Percentiles rank a stretch among this genome's conserved stretches.
Evolutionary conservation across 2,888 invertebrate genomes (phyloP).

Genomic region (Drosophila infuscata): DNA sequence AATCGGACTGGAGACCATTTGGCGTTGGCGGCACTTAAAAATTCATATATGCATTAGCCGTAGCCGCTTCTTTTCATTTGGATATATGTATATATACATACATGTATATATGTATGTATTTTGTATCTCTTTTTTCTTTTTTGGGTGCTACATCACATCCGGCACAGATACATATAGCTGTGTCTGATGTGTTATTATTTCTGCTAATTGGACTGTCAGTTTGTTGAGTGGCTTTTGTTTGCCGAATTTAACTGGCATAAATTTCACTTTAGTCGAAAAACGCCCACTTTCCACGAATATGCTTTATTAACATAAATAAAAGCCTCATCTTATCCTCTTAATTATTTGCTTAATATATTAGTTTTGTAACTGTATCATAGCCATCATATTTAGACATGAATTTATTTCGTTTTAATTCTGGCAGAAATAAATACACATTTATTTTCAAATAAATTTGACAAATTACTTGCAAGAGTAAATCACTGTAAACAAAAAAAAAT

Average conservation of each 20-base stretch:
- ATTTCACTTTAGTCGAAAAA: constrained; percentile 74
- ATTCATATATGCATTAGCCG: constrained; percentile 58
- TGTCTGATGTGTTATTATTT: constrained; percentile 59
- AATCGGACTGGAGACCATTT: constrained; percentile 38
- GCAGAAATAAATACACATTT: not conserved
- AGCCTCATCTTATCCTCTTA: constrained; percentile 3
- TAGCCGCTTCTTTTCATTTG: constrained; percentile 29
- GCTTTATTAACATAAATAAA: constrained; percentile 30
- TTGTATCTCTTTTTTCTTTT: constrained; percentile 33
- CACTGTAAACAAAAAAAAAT: too few species aligned
- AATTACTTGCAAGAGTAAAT: not conserved
- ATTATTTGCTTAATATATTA: constrained; percentile 22
- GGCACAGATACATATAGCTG: constrained; percentile 52
- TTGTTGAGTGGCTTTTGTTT: constrained; percentile 58
- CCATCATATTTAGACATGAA: not conserved
- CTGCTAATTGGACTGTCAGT: constrained; percentile 83
- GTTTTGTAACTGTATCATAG: not conserved
- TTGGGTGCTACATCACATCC: constrained; percentile 66
- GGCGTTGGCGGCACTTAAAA: constrained; percentile 67
- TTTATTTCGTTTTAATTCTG: not conserved
- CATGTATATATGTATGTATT: constrained; percentile 19
- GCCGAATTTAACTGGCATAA: constrained; percentile 72
- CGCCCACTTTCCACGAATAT: constrained; percentile 48
- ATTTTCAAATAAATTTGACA: constrained; percentile 16
- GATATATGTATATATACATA: constrained; percentile 14